phyloP scores from a whole-genome alignment of 2,797 vertebrate genomes.

The Dipus sagitta region DNA sequence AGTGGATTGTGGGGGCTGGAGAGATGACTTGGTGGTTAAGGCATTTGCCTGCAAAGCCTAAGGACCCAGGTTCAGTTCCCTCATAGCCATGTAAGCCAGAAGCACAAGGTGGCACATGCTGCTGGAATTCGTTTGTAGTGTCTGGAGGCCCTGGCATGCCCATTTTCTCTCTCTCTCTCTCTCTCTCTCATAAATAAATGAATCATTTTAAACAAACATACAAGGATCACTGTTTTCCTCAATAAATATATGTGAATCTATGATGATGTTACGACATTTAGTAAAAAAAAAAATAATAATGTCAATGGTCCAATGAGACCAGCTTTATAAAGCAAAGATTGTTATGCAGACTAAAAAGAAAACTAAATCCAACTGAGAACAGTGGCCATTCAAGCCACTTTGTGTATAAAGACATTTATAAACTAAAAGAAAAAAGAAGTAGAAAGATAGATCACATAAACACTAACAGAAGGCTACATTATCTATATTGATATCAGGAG shows the following conservation, averaged over 20 bases:
- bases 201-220: no score
- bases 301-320: neutral
- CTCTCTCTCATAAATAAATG: no score
- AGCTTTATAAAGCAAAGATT: neutral
- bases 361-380: neutral
- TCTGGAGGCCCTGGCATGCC: no score
- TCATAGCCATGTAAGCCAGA: no score
- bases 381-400: neutral
- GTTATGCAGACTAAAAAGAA: neutral
- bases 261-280: neutral
- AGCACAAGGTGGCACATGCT: no score
- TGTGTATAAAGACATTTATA: neutral
- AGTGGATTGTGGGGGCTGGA: no score
- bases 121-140: no score
- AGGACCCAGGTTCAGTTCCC: no score
- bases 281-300: neutral
- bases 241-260: neutral
- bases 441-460: neutral
- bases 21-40: no score
- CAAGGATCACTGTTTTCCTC: neutral
- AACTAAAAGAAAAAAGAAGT: neutral
- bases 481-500: neutral
- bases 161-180: no score
- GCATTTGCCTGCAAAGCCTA: no score
- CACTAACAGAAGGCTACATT: neutral